Percentiles rank a stretch among this genome's conserved stretches.
Conservation (phyloP, 2,113 vertebrate species). For the Smithornis capensis region DNA sequence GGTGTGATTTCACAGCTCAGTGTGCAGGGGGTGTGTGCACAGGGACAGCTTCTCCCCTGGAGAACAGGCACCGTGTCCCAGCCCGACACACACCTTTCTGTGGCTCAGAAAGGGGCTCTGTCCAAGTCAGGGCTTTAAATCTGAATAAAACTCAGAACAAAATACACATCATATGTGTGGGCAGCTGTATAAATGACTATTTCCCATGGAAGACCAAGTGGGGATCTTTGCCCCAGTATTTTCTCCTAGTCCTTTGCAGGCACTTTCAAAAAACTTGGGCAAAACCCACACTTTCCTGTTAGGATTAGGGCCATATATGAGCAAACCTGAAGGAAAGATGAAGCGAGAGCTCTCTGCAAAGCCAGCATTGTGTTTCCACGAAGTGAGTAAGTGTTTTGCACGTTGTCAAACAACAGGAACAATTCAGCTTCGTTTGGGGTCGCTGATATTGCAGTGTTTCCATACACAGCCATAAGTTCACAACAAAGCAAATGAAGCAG, state of each 20-base stretch:
- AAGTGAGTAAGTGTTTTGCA: background rate
- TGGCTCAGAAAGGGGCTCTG: background rate
- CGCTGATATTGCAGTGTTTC: background rate
- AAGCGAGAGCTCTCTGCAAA: background rate
- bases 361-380: background rate
- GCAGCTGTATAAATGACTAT: background rate
- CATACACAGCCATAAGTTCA: background rate
- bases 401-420: background rate
- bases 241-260: background rate
- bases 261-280: background rate
- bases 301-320: background rate
- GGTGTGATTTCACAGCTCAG: background rate
- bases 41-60: background rate
- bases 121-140: background rate
- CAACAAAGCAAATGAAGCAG: background rate
- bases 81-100: background rate
- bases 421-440: background rate
- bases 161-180: rapidly evolving
- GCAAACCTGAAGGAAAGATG: background rate
- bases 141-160: background rate
- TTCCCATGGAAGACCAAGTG: background rate
- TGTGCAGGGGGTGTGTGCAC: background rate
- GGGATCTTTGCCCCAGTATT: background rate
- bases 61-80: background rate
- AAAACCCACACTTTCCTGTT: background rate